Evolutionary conservation across 2,797 vertebrate genomes (phyloP), one percentile per base, ranked within the genome.

Genomic region (Rousettus madagascariensis): DNA sequence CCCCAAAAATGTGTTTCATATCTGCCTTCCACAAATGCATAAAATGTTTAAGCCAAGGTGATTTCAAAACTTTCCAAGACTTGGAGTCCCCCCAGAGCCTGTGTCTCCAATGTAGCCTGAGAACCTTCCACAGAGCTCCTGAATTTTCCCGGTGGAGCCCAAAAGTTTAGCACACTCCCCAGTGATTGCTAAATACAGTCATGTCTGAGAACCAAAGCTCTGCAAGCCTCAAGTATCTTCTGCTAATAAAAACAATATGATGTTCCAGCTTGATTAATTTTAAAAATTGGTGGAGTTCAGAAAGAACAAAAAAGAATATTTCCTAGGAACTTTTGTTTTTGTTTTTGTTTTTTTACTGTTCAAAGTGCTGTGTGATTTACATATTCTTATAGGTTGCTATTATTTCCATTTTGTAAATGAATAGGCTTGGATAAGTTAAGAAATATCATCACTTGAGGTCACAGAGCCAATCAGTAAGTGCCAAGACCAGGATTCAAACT

Each of bases 221-320:
- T n/a, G 30, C 83, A 55, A 82, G 66, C 24, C 11, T 4, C 53
- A 88, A 82, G 77, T 77, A 36, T 49, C 59, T 46, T 82, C 66
- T 66, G 61, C 63, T 55, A 51, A 80, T 36, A 79, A 84, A 79
- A 95, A 91, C 28, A 68, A 72, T 11, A 20, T 19, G 8, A 79
- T 68, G 13, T 71, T 55, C 36, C 84, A 69, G 88, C 20, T n/a
- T 86, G 59, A 88, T 68, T 72, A 92, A 95, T 57, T 79, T 80
- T 74, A 30, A 94, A 80, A 80, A 80, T 38, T 86, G 26, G 30
- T 68, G 82, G n/a, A 63, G 10, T 19, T 43, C 61, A 51, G 61
- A 36, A 83, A 51, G 61, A 83, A 83, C 43, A 51, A 82, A 65
- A 49, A 33, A 10, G n/a, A 65, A 43, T 26, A 43, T 51, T 83